Percentiles rank a stretch among this genome's conserved stretches.
Evolutionary conservation across 2,113 vertebrate genomes (phyloP).

Genomic region (Nanorana parkeri): DNA sequence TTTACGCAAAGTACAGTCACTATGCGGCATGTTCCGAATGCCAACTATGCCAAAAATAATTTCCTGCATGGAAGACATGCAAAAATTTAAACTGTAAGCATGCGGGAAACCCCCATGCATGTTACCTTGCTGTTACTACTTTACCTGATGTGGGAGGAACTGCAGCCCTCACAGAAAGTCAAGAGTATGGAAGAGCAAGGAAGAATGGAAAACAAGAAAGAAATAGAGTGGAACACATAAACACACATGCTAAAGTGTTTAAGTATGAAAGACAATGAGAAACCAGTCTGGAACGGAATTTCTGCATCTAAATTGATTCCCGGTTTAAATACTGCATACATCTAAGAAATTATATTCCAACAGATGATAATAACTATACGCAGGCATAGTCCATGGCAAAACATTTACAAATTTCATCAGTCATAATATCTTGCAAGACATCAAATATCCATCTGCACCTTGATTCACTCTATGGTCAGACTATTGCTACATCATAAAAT

Average conservation of each 20-base stretch:
- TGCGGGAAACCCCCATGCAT: conserved; percentile 65
- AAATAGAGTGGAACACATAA: conserved; percentile 1
- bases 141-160: conserved; percentile 86
- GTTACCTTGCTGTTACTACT: conserved; percentile 82
- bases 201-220: conserved; percentile 63
- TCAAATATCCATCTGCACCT: background rate
- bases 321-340: too few relatives aligned
- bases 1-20: too few relatives aligned
- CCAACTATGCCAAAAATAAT: background rate
- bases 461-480: background rate
- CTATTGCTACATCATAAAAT: background rate
- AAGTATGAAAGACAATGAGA: background rate
- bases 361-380: too few relatives aligned
- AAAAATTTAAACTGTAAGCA: background rate
- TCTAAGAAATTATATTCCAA: too few relatives aligned
- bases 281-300: background rate
- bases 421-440: background rate
- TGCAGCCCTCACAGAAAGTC: conserved; percentile 78
- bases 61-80: conserved; percentile 8
- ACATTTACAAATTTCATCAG: background rate
- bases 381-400: background rate
- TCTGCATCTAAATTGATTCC: background rate
- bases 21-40: too few relatives aligned
- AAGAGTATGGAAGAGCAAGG: conserved; percentile 64
- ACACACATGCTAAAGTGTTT: background rate